Evolutionary conservation across 2,113 vertebrate species (phyloP).

Genomic region (Sinocyclocheilus rhinocerous): DNA sequence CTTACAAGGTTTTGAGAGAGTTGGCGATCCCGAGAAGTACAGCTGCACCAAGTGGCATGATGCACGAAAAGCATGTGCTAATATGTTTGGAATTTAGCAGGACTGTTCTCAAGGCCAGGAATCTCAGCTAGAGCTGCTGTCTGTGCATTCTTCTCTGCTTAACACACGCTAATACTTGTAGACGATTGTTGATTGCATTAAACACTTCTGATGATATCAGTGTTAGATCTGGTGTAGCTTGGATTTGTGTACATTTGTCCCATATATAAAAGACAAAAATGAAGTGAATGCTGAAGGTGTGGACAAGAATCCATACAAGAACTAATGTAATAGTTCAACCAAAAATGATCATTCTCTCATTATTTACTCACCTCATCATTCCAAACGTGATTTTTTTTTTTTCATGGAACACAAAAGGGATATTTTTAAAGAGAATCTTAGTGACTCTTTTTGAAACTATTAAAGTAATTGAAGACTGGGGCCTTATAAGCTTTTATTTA

Average conservation of each 20-base stretch:
- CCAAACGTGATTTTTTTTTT: not conserved
- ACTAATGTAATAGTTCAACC: not conserved
- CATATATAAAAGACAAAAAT: not conserved
- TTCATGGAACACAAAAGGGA: not conserved
- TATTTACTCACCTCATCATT: not conserved
- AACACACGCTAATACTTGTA: conserved; percentile 43
- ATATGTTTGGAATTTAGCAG: conserved; percentile 58
- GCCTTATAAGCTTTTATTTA: not conserved
- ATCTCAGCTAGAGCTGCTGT: conserved; percentile 47
- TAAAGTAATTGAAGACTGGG: not conserved
- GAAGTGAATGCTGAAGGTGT: not conserved
- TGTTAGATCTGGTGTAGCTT: not conserved
- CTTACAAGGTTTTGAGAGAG: conserved; percentile 46
- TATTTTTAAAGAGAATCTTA: not conserved
- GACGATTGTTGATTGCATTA: conserved; percentile 23
- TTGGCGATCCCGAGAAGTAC: conserved; percentile 7
- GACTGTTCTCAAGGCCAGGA: conserved; percentile 56
- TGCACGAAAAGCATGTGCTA: conserved; percentile 49
- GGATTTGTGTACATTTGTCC: not conserved
- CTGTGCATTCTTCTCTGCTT: conserved; percentile 37
- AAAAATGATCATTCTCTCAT: not conserved
- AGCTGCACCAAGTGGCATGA: conserved; percentile 29
- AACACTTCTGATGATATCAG: not conserved
- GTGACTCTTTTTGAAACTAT: not conserved
- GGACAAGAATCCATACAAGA: not conserved